Evolutionary conservation across 2,113 vertebrate genomes (phyloP).

Genomic region (Phrynocephalus versicolor): DNA sequence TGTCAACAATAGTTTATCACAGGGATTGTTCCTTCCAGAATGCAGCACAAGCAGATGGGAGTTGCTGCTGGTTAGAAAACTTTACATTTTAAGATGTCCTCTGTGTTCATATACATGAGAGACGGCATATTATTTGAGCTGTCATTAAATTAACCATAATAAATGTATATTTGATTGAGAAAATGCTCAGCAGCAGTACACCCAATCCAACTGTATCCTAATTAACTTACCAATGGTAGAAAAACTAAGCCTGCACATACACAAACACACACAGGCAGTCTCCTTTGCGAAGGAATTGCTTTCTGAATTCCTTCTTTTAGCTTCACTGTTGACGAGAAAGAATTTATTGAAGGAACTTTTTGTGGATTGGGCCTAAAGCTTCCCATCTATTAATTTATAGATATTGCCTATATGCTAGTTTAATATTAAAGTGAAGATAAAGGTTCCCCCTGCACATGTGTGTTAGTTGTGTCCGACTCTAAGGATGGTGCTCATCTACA

Average conservation of each 20-base stretch:
- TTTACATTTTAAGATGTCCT: neutral
- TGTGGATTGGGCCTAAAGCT: neutral
- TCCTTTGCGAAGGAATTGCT: neutral
- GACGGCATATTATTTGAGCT: neutral
- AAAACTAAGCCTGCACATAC: neutral
- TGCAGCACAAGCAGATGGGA: neutral
- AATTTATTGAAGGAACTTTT: neutral
- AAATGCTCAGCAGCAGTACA: neutral
- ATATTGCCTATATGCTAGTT: no score
- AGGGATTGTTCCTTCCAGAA: neutral
- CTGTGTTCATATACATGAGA: neutral
- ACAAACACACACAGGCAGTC: neutral
- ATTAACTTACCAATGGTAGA: neutral
- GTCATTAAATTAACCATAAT: neutral
- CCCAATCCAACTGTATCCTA: no score
- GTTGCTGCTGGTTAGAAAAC: neutral
- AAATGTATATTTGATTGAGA: neutral
- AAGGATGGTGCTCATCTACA: no score
- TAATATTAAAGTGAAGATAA: no score
- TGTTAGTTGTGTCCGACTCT: no score
- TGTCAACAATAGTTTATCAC: conserved; percentile 18
- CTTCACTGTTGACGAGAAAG: neutral
- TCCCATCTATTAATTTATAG: neutral
- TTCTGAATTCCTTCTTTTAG: neutral
- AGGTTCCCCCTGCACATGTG: no score